Conservation (phyloP, 2,113 vertebrate genomes). For the Poecile atricapillus region DNA sequence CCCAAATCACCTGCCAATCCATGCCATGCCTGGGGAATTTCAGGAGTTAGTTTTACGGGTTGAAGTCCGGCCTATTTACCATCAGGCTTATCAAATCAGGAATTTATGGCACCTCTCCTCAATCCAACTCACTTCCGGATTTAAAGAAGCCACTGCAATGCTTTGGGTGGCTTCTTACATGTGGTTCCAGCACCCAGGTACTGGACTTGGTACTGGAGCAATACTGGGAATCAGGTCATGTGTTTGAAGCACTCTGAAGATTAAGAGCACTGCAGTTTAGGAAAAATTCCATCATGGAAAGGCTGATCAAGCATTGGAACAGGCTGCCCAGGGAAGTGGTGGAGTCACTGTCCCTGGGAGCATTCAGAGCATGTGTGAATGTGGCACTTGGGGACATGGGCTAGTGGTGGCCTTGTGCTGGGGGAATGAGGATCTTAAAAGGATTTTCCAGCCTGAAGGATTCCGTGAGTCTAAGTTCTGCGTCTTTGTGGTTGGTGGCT, state of each 20-base stretch:
- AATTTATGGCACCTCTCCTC: neutral
- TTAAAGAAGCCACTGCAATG: neutral
- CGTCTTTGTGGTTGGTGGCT: neutral
- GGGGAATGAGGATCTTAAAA: neutral
- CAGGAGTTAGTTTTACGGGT: neutral
- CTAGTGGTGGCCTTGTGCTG: neutral
- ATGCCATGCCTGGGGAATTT: neutral
- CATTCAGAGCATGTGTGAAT: neutral
- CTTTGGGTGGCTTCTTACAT: neutral
- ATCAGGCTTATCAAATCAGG: neutral
- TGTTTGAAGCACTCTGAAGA: neutral
- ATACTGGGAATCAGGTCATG: neutral
- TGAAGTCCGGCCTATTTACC: neutral
- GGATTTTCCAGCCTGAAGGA: neutral
- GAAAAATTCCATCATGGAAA: neutral
- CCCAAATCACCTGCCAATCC: neutral
- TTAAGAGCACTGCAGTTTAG: neutral
- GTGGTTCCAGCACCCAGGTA: neutral
- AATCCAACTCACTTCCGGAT: accelerated
- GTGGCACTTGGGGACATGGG: neutral
- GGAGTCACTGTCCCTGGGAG: neutral
- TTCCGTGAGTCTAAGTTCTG: neutral
- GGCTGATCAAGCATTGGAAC: neutral
- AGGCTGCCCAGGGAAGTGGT: neutral
- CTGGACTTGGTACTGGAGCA: neutral